Evolutionary conservation across 1,140 invertebrate genomes (phyloP).

Genomic region (Apis florea): DNA sequence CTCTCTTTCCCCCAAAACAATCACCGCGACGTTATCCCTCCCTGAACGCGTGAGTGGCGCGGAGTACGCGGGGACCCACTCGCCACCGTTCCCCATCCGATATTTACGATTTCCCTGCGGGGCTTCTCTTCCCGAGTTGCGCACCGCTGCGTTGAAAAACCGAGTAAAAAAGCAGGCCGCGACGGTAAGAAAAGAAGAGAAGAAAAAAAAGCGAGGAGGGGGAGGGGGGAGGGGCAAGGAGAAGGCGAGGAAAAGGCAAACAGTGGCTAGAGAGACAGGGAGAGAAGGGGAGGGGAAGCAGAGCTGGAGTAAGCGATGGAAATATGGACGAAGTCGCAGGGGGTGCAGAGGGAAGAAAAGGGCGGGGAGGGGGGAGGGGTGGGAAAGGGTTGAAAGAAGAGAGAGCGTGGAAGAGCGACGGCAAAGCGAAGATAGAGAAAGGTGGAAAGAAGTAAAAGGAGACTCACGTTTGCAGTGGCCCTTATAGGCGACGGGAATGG

Average conservation of each 20-base stretch:
- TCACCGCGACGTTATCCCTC: not conserved
- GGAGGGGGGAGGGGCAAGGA: slow-evolving; percentile 10
- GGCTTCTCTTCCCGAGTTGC: not conserved
- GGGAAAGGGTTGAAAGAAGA: not conserved
- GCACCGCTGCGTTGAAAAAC: slow-evolving; percentile 27
- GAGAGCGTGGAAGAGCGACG: not conserved
- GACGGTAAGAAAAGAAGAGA: not conserved
- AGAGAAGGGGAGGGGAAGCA: slow-evolving; percentile 2
- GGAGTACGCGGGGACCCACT: not conserved
- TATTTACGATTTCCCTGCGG: not conserved
- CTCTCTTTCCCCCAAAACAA: not conserved
- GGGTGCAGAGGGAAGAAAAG: not conserved
- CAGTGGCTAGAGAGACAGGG: slow-evolving; percentile 3
- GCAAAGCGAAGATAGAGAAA: not conserved
- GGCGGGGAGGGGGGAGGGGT: no score
- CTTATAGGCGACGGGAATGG: slow-evolving; percentile 92
- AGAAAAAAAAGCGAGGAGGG: no score
- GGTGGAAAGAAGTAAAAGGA: not conserved
- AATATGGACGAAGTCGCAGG: slow-evolving; percentile 1
- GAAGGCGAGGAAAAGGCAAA: slow-evolving; percentile 6
- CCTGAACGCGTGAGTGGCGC: not conserved
- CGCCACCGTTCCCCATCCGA: not conserved
- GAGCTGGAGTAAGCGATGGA: not conserved
- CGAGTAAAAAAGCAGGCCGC: slow-evolving; percentile 21
- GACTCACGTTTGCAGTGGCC: slow-evolving; percentile 90